phyloP scores from a whole-genome alignment of 37 sponge, comb jelly and placozoan species.

The Halisarca cf. caerulea region DNA sequence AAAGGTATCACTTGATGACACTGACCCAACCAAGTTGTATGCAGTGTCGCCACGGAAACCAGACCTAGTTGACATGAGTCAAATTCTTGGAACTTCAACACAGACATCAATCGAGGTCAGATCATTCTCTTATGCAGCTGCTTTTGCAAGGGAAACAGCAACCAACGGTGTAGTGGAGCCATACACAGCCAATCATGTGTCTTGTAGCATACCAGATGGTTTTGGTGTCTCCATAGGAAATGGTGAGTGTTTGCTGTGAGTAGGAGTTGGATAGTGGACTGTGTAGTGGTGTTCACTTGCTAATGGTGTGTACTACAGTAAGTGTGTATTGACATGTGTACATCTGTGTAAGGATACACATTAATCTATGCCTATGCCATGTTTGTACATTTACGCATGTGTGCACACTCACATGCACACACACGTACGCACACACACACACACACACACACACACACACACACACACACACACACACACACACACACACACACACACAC shows the following conservation, averaged over 20 bases:
- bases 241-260: too few relatives aligned
- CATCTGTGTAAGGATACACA: too few relatives aligned
- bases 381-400: neutral
- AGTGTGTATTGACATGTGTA: neutral
- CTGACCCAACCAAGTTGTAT: neutral
- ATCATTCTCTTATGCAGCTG: neutral
- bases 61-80: neutral
- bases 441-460: too few relatives aligned
- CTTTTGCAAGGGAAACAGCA: neutral
- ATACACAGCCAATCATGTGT: neutral
- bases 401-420: too few relatives aligned
- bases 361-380: neutral
- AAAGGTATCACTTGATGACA: neutral
- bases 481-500: too few relatives aligned
- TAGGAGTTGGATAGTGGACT: too few relatives aligned
- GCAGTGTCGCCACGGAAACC: slow-evolving; percentile 1
- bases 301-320: too few relatives aligned
- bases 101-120: neutral
- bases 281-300: too few relatives aligned
- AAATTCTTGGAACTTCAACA: neutral
- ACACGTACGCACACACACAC: too few relatives aligned
- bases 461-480: too few relatives aligned
- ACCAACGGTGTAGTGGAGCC: neutral
- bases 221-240: neutral
- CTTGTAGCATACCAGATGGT: neutral